Base-by-base conservation (phyloP, 1,140 invertebrate genomes). In the Dreissena polymorpha region DNA sequence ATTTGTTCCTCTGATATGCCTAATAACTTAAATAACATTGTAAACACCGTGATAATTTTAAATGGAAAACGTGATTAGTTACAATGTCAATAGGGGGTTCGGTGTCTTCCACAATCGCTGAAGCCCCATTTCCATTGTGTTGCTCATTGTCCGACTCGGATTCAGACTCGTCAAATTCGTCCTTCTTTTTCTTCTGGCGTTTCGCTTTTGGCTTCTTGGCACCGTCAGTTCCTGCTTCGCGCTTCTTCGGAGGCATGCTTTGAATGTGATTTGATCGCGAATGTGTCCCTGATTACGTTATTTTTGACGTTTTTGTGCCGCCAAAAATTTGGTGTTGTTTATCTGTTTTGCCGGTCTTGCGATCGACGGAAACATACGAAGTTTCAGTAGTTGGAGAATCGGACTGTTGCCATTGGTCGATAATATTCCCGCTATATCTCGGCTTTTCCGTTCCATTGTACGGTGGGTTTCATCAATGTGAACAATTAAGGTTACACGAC, bases 161-260 rank as follows among this genome's bases (percentile, higher is more conserved):
- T 53, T 88, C 88, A 57, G 80, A 85, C n/a, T 87, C 86, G 10
- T 84, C 83, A 23, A 86, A 86, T 60, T 87, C 87, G 57, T 87
- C 83, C 16, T 88, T 81, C 76, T 88, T 86, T 80, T 87, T 90
- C 84, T 89, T 89, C 55, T 86, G 86, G 29, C 87, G 84, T 83
- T 89, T 90, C 18, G 79, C 68, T 55, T 76, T 83, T 50, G 72
- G 84, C 21, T 88, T 88, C 49, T 76, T 83, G n/a, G 49, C 72
- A 64, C 73, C 83, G 63, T 87, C 86, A 55, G 75, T 84, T 65
- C 88, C 88, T 10, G 86, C 57, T 23, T 85, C 82, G 76, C 88
- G 83, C 65, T 90, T 90, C 55, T 88, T 88, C 60, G 89, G 86
- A 78, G 89, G 87, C 86, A 87, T 86, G 39, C 16, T 84, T 27